These are phyloP conservation scores for Cryptotis parvus DNA, from an alignment of 2,113 vertebrate genomes.

Conservation along the genomic window DNA sequence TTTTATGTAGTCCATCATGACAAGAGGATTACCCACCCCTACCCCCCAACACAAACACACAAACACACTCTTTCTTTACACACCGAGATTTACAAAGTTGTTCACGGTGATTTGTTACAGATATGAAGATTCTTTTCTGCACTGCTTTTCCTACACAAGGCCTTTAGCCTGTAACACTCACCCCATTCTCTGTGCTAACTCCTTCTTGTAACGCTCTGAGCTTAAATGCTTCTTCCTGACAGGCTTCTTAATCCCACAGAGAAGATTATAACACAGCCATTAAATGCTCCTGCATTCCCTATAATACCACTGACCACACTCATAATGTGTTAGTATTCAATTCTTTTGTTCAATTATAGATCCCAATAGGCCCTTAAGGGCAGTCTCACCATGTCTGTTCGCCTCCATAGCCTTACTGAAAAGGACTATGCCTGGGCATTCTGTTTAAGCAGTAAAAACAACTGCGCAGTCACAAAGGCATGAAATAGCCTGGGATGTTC, in stretches of 20 bases:
- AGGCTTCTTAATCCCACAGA: neutral
- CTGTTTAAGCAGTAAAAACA: constrained; percentile 21
- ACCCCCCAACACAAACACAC: too few relatives aligned
- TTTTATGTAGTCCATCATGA: neutral
- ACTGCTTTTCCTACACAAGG: neutral
- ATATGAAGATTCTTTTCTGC: neutral
- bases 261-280: neutral
- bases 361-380: neutral
- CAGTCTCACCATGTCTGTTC: neutral
- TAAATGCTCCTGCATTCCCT: neutral
- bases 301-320: neutral
- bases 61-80: too few relatives aligned
- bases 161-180: neutral
- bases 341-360: constrained; percentile 20
- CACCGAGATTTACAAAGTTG: too few relatives aligned
- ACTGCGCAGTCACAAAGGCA: constrained; percentile 14
- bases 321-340: neutral
- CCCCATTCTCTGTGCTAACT: neutral
- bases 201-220: neutral
- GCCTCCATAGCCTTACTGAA: neutral
- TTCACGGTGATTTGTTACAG: too few relatives aligned
- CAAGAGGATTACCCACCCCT: neutral
- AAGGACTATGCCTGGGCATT: neutral
- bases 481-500: neutral
- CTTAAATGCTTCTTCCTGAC: constrained; percentile 17